These are phyloP conservation scores for Acanthopagrus latus DNA, from an alignment of 2,797 vertebrate species.

Conservation along the genomic window DNA sequence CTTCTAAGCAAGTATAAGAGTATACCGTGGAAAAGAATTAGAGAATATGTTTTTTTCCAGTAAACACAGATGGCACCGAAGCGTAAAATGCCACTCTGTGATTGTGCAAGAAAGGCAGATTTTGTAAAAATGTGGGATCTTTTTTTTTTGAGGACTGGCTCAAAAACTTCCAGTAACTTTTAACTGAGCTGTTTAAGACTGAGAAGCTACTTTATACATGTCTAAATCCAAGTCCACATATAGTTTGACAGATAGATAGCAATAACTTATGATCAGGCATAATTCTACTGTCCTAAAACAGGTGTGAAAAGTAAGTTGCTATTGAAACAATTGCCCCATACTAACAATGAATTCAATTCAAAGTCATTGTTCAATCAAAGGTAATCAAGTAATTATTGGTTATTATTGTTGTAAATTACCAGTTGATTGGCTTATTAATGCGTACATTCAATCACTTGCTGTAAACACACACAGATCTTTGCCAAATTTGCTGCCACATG, in stretches of 20 bases:
- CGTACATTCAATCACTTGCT: slow-evolving; percentile 2
- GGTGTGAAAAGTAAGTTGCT: neutral
- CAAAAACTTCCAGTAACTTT: too few species aligned
- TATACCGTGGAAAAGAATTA: too few species aligned
- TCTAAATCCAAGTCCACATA: neutral
- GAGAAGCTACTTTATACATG: too few species aligned
- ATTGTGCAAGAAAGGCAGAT: too few species aligned
- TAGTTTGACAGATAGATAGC: neutral
- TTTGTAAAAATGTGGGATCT: too few species aligned
- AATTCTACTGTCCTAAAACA: neutral
- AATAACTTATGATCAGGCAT: neutral
- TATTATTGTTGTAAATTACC: slow-evolving; percentile 11
- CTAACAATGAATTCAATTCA: neutral
- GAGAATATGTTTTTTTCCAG: too few species aligned
- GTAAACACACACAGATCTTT: neutral
- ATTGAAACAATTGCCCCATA: neutral
- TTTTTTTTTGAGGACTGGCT: too few species aligned
- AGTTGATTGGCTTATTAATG: slow-evolving; percentile 16
- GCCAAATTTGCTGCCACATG: neutral
- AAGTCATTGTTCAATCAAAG: slow-evolving; percentile 3
- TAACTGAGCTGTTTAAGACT: too few species aligned
- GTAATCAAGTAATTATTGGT: neutral
- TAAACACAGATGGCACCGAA: too few species aligned
- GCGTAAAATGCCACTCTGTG: too few species aligned
- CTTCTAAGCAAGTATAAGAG: too few species aligned